Evolutionary conservation across 2,797 vertebrate genomes (phyloP), one percentile per base, ranked within the genome.

Genomic region (Acestrorhynchus altus): DNA sequence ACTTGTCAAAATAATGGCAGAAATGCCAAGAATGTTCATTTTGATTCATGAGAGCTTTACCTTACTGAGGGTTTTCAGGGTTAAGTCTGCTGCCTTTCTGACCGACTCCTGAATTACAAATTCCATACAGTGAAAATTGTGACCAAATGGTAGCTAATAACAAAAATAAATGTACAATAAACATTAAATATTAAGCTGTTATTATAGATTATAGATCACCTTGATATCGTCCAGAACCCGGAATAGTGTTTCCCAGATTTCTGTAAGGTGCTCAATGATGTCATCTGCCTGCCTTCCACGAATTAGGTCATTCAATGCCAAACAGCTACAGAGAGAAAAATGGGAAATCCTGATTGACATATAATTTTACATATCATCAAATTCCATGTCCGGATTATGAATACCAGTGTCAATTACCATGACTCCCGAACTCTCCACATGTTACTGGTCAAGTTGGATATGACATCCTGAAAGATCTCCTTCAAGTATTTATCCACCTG

Each of bases 151-250:
- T n/a, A n/a, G n/a, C n/a, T n/a, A n/a, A n/a, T n/a, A n/a, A 47
- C 7, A 8, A 6, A 13, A 47, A 42, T 42, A 42, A 4, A 42
- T 42, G 4, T n/a, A n/a, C 31, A 35, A 35, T 35, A 35, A n/a
- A 1, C 2, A 0, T 9, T 63, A 66, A 47, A 26, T 15, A 22
- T 20, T n/a, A 64, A 42, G 18, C 18, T 20, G 22, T 15, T 6
- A 35, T 35, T n/a, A n/a, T n/a, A n/a, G n/a, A n/a, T 57, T 28
- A 57, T 13, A 16, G n/a, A 8, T 76, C n/a, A 98, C 98, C 96
- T 99, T 99, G 88, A 99, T 99, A 87, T 99, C 98, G 90, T 99
- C 98, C 85, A 98, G 95, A 20, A 99, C 98, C 92, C 96, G 95
- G 88, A 99, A 99, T 1, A 99, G 93, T 0, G 95, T 96, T 89